Conservation (phyloP, 2,888 invertebrate genomes). For the Ametastegia equiseti region DNA sequence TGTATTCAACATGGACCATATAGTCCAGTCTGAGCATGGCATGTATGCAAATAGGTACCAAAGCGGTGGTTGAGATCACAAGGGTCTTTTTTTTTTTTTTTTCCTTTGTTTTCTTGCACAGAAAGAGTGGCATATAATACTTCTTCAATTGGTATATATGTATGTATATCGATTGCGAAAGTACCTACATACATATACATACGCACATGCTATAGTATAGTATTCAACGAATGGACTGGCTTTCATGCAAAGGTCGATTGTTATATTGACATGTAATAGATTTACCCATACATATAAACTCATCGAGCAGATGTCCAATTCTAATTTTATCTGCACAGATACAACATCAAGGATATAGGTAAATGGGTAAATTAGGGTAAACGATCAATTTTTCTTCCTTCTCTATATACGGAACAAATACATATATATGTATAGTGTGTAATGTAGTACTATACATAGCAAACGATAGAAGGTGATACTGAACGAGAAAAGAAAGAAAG, state of each 20-base stretch:
- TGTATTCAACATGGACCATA: too few relatives aligned
- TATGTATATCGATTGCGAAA: background rate
- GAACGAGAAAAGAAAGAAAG: too few relatives aligned
- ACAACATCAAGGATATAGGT: too few relatives aligned
- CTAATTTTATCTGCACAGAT: background rate
- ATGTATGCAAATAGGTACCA: background rate
- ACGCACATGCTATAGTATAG: too few relatives aligned
- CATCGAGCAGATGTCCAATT: conserved; percentile 1
- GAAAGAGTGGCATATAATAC: background rate
- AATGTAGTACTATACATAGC: too few relatives aligned
- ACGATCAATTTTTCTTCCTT: too few relatives aligned
- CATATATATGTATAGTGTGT: too few relatives aligned
- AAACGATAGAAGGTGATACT: too few relatives aligned
- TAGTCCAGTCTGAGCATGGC: background rate
- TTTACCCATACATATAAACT: background rate
- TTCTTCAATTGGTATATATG: conserved; percentile 10
- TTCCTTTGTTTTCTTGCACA: too few relatives aligned
- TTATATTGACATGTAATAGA: conserved; percentile 18
- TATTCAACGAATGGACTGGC: background rate
- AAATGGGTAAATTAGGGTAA: too few relatives aligned
- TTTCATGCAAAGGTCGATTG: background rate
- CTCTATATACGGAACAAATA: too few relatives aligned
- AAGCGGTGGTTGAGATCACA: conserved; percentile 10
- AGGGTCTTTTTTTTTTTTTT: background rate
- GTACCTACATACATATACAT: background rate